Base-by-base conservation (phyloP, 1,140 invertebrate species). In the Camponotus floridanus region DNA sequence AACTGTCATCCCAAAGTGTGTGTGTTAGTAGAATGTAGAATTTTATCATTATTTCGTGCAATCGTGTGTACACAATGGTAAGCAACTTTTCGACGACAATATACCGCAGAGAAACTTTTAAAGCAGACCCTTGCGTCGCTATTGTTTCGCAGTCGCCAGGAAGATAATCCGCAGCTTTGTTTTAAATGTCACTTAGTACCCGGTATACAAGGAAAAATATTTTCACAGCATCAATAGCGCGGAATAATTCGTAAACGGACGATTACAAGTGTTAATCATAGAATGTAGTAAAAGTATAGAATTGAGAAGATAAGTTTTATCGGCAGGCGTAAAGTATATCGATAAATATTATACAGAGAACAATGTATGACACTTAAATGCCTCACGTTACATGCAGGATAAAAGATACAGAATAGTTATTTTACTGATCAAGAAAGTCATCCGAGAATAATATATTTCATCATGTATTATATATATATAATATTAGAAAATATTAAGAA, bases 91-190 rank as follows among this genome's bases (percentile, higher is more conserved):
- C 64, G 64, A 80, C 18, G 57, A 74, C 80, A 83, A 80, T 78
- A 62, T 48, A 8, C 15, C 48, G 48, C 45, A 8, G n/a, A 45
- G 59, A 48, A 85, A 65, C 48, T 79, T 85, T 79, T 79, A 85
- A 80, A 85, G 51, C 51, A 31, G 33, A 57, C 80, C 39, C 42
- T 79, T 67, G 61, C 76, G 39, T 61, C 48, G 62, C 31, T 51
- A 85, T 79, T 79, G 83, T 79, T 21, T 59, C 62, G 26, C 15
- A 42, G 62, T 67, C 55, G 62, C 36, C 26, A 18, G 26, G 0
- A 61, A 79, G 83, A 80, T 85, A 85, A 85, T 79, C 39, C 74
- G 13, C 26, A 85, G 83, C 74, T 85, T 79, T 85, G 83, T 80
- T 85, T 21, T 59, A 85, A 85, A 85, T 85, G 83, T 85, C 83